Conservation (phyloP, 1,140 invertebrate genomes). For the Anoplophora glabripennis region DNA sequence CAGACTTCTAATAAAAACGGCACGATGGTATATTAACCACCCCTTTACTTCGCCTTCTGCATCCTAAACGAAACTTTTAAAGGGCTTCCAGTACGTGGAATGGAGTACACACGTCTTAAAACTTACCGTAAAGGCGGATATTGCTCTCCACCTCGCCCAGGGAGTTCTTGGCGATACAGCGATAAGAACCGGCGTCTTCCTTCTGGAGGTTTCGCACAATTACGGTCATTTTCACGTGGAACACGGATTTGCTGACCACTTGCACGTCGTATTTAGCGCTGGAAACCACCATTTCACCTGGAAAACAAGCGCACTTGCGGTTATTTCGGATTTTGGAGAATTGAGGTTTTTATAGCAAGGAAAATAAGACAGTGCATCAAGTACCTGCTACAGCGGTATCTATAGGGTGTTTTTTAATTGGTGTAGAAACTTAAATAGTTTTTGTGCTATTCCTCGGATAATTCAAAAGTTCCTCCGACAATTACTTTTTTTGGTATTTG, state of each 20-base stretch:
- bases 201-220: conserved; percentile 74
- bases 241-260: conserved; percentile 65
- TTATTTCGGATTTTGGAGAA: no score
- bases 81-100: conserved; percentile 1
- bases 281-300: conserved; percentile 81
- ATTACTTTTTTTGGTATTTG: no score
- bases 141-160: conserved; percentile 85
- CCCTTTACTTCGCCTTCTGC: not conserved
- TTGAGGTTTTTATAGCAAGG: no score
- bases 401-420: no score
- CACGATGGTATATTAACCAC: no score
- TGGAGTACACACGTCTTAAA: not conserved
- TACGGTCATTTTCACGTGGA: conserved; percentile 81
- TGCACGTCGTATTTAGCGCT: conserved; percentile 80
- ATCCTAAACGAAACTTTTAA: conserved; percentile 1
- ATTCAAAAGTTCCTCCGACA: no score
- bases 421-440: no score
- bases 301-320: no score
- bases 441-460: no score
- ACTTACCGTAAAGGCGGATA: conserved; percentile 86
- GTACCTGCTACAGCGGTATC: no score
- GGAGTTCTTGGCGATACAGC: conserved; percentile 88
- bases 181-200: conserved; percentile 80
- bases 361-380: no score
- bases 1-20: no score